Evolutionary conservation across 2,888 invertebrate species (phyloP).

Genomic region (Erebia aethiops): DNA sequence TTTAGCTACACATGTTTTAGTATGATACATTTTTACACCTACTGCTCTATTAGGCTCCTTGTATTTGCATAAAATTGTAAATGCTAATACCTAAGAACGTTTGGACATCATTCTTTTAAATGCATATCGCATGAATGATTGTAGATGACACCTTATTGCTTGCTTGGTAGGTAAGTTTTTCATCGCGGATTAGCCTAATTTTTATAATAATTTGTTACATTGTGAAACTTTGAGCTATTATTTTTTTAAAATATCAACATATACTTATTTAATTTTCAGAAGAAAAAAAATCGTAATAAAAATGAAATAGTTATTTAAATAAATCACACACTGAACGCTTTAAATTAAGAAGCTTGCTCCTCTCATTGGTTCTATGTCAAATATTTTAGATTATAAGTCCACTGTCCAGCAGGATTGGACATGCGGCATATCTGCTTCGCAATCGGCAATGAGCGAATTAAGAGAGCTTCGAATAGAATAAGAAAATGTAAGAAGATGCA

Average conservation of each 20-base stretch:
- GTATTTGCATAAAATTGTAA: conserved; percentile 36
- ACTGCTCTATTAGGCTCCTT: conserved; percentile 27
- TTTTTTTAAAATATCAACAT: background rate
- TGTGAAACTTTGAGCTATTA: background rate
- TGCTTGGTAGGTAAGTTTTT: conserved; percentile 30
- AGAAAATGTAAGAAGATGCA: conserved; percentile 60
- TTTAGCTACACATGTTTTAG: conserved; percentile 8
- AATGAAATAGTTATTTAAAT: background rate
- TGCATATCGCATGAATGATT: conserved; percentile 23
- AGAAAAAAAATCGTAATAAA: background rate
- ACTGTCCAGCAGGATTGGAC: conserved; percentile 13
- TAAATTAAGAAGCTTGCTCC: conserved; percentile 45
- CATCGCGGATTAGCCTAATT: conserved; percentile 8
- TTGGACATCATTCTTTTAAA: conserved; percentile 28
- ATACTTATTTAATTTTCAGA: background rate
- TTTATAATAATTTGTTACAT: background rate
- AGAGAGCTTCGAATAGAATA: conserved; percentile 64
- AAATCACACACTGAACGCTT: conserved; percentile 21
- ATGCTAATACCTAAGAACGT: conserved; percentile 39
- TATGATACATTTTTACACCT: conserved; percentile 35
- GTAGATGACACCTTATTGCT: conserved; percentile 28
- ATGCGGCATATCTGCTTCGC: conserved; percentile 25
- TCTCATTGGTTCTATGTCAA: conserved; percentile 42
- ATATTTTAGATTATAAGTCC: conserved; percentile 26
- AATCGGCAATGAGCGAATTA: conserved; percentile 46